Base-by-base conservation (phyloP, 2,888 invertebrate species). In the Drosophila algonquin region DNA sequence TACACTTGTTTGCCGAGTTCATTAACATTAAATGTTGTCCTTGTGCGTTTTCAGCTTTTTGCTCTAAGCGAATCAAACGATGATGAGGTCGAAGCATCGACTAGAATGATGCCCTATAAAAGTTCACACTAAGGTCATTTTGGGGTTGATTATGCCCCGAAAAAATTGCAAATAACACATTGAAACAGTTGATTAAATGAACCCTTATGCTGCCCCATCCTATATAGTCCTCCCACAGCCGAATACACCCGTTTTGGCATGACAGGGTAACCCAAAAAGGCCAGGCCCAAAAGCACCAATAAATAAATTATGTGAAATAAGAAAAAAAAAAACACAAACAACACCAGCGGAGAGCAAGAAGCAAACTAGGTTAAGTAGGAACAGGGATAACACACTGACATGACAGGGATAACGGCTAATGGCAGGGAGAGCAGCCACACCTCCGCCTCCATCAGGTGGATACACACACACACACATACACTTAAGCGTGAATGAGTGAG, bases 1-100 rank as follows among this genome's bases (percentile, higher is more conserved):
- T 71, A 70, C 82, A 86, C 88, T 82, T 84, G 87, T 89, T 84
- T 87, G 82, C 56, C 67, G 89, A 89, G 84, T 85, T 85, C 84
- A 85, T 85, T 85, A 85, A 87, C 84, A 85, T 87, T 73, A 63
- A 73, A 76, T 73, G 68, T 59, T 73, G 73, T 73, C 75, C 75
- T 74, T 75, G 80, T 58, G 63, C 75, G 60, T 76, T 63, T 67
- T 65, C 50, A 54, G 74, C 45, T 54, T 70, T 72, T 60, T 70
- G 63, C 67, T n/a, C 40, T 62, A 61, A 55, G 54, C 61, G 71
- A 60, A 59, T 64, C 53, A 65, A 64, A 73, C 14, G 7, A 6
- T 69, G 65, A 55, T 21, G 12, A 24, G 44, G 16, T 10, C 2
- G 9, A 9, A 5, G 45, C 12, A 16, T 9, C 24, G 60, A 61